Base-by-base conservation (phyloP, 2,113 vertebrate species). In the Phrynosoma platyrhinos region DNA sequence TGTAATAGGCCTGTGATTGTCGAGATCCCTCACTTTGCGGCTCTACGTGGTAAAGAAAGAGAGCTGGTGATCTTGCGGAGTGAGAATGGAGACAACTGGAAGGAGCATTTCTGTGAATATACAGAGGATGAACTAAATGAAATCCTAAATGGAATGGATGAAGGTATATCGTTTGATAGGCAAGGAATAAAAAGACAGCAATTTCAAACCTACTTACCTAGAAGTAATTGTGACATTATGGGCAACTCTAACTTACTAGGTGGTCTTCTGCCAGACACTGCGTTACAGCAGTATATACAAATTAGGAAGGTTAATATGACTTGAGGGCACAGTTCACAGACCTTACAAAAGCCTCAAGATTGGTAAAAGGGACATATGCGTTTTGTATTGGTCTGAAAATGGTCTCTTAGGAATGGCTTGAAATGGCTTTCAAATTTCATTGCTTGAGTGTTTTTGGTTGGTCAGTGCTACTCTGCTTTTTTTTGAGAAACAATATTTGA, bases 1-100 rank as follows among this genome's bases (percentile, higher is more conserved):
- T 89, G 55, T 93, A 93, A 90, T 92, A 99, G 99, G 96, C 99
- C 99, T 21, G 99, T 99, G 93, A 98, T 99, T 53, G 99, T 99
- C 96, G 99, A 99, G 97, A 99, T 99, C 91, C 99, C 99, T 53
- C 99, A 99, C 92, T 99, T 99, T 77, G 99, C 99, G 2, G 98
- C 99, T 52, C 97, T 99, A 77, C 97, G 99, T 80, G 98, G 98
- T 53, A 98, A 97, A 66, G 99, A 99, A 95, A 94, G 99, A 53
- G 99, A 99, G 88, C 96, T 99, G 94, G 99, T 99, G 93, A 98
- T 99, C 87, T 96, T 99, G 93, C 97, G 99, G 92, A 99, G 99
- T 0, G 98, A 99, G 96, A 98, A 98, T 0, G 99, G 99, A 42
- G 99, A 99, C 95, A 99, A 97, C 97, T 99, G 99, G 99, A 99